A percentile compares a stretch with the other conserved stretches of the same genome.
Conservation (phyloP, 2,797 vertebrate species). For the Tokudaia tokunoshimensis region DNA sequence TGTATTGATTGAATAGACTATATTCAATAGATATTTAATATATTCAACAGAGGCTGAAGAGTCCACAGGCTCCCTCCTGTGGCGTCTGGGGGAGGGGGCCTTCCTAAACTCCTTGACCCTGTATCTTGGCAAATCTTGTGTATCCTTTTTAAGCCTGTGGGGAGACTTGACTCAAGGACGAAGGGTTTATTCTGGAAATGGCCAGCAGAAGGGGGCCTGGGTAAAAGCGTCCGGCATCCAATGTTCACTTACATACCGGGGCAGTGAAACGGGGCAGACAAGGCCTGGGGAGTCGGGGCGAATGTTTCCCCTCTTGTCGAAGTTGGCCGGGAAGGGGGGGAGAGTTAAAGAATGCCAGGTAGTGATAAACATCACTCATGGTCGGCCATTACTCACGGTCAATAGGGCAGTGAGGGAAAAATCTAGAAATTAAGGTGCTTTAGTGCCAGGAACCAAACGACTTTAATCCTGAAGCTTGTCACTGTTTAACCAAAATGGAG, state of each 20-base stretch:
- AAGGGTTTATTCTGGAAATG: neutral
- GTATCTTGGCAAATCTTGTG: neutral
- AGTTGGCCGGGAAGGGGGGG: neutral
- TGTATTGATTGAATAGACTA: neutral
- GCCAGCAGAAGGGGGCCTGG: neutral
- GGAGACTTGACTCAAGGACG: neutral
- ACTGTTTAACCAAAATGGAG: constrained; percentile 17
- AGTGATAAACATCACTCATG: neutral
- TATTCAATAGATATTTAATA: neutral
- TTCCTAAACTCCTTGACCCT: neutral
- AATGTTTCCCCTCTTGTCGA: neutral
- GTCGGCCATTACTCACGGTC: neutral
- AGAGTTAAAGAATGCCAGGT: neutral
- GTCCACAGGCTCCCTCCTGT: neutral
- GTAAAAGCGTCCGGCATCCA: too few species aligned
- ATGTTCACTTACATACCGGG: neutral
- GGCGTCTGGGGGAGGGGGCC: neutral
- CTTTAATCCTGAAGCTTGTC: neutral
- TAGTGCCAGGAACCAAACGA: neutral
- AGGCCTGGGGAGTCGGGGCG: neutral
- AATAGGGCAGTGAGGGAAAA: neutral
- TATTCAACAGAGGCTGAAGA: neutral
- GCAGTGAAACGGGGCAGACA: neutral
- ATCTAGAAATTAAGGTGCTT: neutral
- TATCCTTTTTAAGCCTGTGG: neutral